phyloP scores from a whole-genome alignment of 2,888 invertebrate species.

The Dendrolimus houi region DNA sequence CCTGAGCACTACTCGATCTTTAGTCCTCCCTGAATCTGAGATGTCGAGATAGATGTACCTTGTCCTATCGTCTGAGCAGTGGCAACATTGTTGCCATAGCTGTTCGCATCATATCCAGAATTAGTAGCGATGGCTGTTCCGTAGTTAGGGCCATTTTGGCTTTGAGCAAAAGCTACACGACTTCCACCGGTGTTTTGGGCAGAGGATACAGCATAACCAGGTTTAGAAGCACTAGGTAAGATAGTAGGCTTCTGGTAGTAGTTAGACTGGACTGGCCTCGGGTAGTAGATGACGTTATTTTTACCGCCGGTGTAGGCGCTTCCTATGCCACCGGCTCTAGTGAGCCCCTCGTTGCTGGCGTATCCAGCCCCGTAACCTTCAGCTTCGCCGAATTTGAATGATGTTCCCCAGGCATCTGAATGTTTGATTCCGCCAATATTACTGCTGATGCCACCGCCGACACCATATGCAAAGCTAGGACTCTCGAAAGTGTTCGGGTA shows the following conservation, averaged over 20 bases:
- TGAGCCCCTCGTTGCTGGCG: slow-evolving; percentile 26
- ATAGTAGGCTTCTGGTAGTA: slow-evolving; percentile 21
- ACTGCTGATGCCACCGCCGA: slow-evolving; percentile 58
- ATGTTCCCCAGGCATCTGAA: slow-evolving; percentile 45
- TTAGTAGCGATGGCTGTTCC: slow-evolving; percentile 38
- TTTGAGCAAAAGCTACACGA: slow-evolving; percentile 40
- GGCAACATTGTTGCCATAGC: slow-evolving; percentile 18
- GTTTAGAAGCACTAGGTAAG: slow-evolving; percentile 12
- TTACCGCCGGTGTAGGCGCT: slow-evolving; percentile 36
- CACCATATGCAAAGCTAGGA: slow-evolving; percentile 54
- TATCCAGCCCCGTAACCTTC: slow-evolving; percentile 47
- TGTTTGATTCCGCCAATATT: slow-evolving; percentile 60
- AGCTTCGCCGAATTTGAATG: slow-evolving; percentile 48
- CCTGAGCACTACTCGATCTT: slow-evolving; percentile 44
- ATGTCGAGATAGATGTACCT: slow-evolving; percentile 38
- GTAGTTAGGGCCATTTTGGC: slow-evolving; percentile 28
- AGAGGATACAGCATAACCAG: slow-evolving; percentile 31
- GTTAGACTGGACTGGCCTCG: slow-evolving; percentile 14
- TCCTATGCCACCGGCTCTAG: slow-evolving; percentile 46
- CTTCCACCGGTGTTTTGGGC: slow-evolving; percentile 42
- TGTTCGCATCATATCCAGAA: slow-evolving; percentile 23
- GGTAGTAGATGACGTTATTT: slow-evolving; percentile 13
- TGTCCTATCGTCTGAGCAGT: slow-evolving; percentile 22
- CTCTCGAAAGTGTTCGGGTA: slow-evolving; percentile 19
- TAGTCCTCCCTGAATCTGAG: slow-evolving; percentile 27